Conservation (phyloP, 2,797 vertebrate genomes). For the Gambelia wislizenii region DNA sequence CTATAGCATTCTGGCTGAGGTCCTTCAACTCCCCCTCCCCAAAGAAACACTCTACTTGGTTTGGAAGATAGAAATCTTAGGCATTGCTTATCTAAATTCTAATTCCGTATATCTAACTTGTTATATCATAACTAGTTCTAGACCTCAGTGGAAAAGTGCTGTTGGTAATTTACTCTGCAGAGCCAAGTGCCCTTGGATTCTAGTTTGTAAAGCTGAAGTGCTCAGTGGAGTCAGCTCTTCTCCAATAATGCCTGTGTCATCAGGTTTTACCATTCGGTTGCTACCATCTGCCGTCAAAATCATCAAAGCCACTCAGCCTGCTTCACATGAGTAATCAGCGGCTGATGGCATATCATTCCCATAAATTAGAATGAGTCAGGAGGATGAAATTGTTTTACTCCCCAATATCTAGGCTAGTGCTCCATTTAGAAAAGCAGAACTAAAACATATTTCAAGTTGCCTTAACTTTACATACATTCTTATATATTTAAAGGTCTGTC, state of each 20-base stretch:
- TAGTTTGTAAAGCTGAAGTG: slow-evolving; percentile 15
- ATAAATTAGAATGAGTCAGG: slow-evolving; percentile 31
- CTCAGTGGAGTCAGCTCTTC: slow-evolving; percentile 37
- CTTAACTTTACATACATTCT: background rate
- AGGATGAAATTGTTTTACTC: slow-evolving; percentile 40
- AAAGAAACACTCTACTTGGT: background rate
- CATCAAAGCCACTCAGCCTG: slow-evolving; percentile 31
- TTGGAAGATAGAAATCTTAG: background rate
- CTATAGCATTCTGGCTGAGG: background rate
- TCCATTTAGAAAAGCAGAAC: background rate
- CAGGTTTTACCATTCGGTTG: slow-evolving; percentile 45
- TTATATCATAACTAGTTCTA: background rate
- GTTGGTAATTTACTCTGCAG: slow-evolving; percentile 35
- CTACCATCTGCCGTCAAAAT: slow-evolving; percentile 22
- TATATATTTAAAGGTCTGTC: background rate
- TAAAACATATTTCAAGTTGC: background rate
- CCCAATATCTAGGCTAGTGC: background rate
- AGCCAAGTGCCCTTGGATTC: slow-evolving; percentile 24
- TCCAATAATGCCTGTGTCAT: slow-evolving; percentile 37
- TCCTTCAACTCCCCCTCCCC: background rate
- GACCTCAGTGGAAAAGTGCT: slow-evolving; percentile 8
- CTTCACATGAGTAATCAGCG: slow-evolving; percentile 10
- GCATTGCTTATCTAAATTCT: slow-evolving; percentile 17
- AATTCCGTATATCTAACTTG: background rate
- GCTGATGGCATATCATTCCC: slow-evolving; percentile 34